phyloP scores from a whole-genome alignment of 2,888 invertebrate species.

The Drosophila rubida region DNA sequence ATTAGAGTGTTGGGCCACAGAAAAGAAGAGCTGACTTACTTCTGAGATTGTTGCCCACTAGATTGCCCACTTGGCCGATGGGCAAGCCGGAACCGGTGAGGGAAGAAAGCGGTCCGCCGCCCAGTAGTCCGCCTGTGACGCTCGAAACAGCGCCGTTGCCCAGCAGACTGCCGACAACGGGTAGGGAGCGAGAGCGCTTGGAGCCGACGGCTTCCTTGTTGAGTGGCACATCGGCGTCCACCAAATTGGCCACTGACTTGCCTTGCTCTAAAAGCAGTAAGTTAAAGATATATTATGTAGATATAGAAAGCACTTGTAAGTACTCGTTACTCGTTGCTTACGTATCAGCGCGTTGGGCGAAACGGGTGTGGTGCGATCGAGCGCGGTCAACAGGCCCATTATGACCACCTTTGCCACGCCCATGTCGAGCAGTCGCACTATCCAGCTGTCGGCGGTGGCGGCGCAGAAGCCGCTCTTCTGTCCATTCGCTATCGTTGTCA shows the following conservation, averaged over 20 bases:
- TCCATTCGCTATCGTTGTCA: constrained; percentile 55
- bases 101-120: background rate
- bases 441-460: constrained; percentile 56
- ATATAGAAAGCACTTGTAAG: too few relatives aligned
- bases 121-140: background rate
- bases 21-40: constrained; percentile 5
- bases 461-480: constrained; percentile 60
- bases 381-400: constrained; percentile 59
- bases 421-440: constrained; percentile 65
- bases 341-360: constrained; percentile 13
- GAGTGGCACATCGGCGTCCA: constrained; percentile 31
- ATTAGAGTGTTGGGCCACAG: background rate
- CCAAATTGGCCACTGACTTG: constrained; percentile 27
- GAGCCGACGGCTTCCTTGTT: constrained; percentile 24
- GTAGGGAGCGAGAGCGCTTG: constrained; percentile 44
- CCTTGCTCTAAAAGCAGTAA: constrained; percentile 26
- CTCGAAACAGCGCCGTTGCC: constrained; percentile 7
- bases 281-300: too few relatives aligned
- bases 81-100: background rate
- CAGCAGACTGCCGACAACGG: constrained; percentile 17
- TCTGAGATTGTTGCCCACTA: constrained; percentile 10
- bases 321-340: constrained; percentile 5
- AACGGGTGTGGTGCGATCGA: constrained; percentile 37
- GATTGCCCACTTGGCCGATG: constrained; percentile 10
- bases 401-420: constrained; percentile 59